Conservation (phyloP, 1,140 invertebrate genomes). For the Zaprionus vittiger region DNA sequence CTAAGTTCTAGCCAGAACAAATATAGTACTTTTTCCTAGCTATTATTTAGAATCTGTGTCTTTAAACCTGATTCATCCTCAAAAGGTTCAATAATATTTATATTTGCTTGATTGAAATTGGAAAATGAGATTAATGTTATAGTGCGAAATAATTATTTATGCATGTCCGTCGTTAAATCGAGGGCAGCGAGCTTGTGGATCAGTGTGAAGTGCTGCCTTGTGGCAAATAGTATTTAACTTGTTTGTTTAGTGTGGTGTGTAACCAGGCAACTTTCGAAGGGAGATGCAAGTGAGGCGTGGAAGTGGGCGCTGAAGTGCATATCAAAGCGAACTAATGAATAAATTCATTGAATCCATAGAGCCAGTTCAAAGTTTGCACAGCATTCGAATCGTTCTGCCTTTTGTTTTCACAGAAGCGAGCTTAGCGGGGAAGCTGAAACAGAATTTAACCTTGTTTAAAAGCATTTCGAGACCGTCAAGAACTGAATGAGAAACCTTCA, state of each 20-base stretch:
- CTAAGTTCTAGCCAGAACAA: too few relatives aligned
- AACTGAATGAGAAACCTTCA: slow-evolving; percentile 14
- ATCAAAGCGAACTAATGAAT: slow-evolving; percentile 82
- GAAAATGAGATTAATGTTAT: neutral
- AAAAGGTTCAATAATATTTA: neutral
- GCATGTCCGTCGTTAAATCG: neutral
- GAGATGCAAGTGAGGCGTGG: slow-evolving; percentile 9
- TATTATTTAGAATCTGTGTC: too few relatives aligned
- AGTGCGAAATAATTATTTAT: neutral
- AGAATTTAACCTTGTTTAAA: slow-evolving; percentile 24
- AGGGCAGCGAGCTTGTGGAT: neutral
- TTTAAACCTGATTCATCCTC: too few relatives aligned
- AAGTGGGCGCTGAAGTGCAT: slow-evolving; percentile 62
- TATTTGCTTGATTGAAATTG: neutral
- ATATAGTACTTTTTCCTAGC: too few relatives aligned
- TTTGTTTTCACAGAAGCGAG: slow-evolving; percentile 34
- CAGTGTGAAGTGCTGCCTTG: slow-evolving; percentile 33
- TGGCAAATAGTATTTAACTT: slow-evolving; percentile 70
- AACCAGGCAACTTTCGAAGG: slow-evolving; percentile 15
- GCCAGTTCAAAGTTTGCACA: slow-evolving; percentile 67
- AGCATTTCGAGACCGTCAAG: slow-evolving; percentile 30
- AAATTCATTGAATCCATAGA: slow-evolving; percentile 78
- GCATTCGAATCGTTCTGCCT: slow-evolving; percentile 58
- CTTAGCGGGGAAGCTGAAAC: slow-evolving; percentile 16
- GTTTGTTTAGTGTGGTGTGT: slow-evolving; percentile 62